A percentile compares a stretch with the other conserved stretches of the same genome.
These are phyloP conservation scores for Homarus americanus DNA, from an alignment of 1,140 invertebrate genomes.

Conservation along the genomic window DNA sequence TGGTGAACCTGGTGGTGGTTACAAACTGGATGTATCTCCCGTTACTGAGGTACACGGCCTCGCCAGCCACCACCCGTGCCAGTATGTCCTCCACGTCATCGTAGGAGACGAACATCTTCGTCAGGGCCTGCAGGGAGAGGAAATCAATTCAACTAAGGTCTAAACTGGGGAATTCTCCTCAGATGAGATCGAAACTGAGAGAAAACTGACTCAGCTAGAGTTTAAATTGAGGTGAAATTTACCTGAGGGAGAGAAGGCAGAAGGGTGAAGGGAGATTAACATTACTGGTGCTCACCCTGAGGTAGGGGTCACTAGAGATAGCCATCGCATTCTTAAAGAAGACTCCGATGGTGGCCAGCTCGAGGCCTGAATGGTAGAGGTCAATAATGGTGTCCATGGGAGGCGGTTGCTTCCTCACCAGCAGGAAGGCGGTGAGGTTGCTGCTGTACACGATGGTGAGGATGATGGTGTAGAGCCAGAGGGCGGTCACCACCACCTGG, in stretches of 20 bases:
- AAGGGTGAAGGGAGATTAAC: no score
- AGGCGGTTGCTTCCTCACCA: no score
- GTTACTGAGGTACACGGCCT: slow-evolving; percentile 2
- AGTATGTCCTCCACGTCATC: neutral
- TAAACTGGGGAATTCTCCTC: no score
- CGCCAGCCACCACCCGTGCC: neutral
- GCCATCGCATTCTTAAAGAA: neutral
- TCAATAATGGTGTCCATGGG: neutral
- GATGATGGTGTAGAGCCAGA: neutral
- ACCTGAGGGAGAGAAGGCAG: neutral
- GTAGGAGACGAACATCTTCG: neutral
- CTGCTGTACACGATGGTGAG: neutral
- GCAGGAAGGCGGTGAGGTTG: neutral
- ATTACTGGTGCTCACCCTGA: neutral
- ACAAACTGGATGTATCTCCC: slow-evolving; percentile 3
- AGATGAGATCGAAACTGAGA: no score
- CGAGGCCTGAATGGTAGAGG: neutral
- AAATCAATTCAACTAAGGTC: no score
- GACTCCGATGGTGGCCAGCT: neutral
- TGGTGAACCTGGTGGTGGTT: neutral
- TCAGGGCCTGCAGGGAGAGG: slow-evolving; percentile 1
- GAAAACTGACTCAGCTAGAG: no score
- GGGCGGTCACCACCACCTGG: no score
- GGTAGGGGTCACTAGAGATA: neutral
- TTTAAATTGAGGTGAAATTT: no score